These are phyloP conservation scores for Cheirogaleus medius DNA, from an alignment of 2,113 vertebrate genomes.

Conservation along the genomic window DNA sequence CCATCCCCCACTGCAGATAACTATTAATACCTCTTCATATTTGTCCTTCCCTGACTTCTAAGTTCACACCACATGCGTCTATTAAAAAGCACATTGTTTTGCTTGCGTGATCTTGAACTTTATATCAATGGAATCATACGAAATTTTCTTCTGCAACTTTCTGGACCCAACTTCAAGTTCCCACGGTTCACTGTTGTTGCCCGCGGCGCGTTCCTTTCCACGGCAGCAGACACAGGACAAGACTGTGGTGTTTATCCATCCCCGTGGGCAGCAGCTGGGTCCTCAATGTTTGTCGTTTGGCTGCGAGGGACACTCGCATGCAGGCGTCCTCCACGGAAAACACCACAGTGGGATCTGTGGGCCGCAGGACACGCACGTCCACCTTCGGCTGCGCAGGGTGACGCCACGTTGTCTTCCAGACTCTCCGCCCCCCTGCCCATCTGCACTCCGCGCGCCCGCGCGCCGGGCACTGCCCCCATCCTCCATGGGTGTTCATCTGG, in stretches of 20 bases:
- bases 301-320: fast-evolving
- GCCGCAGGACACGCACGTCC: fast-evolving
- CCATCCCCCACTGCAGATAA: neutral
- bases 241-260: fast-evolving
- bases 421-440: neutral
- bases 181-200: fast-evolving
- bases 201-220: fast-evolving
- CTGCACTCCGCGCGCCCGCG: fast-evolving
- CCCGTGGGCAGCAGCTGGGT: fast-evolving
- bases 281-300: neutral
- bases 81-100: neutral
- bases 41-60: neutral
- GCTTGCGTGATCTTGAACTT: neutral
- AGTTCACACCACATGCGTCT: neutral
- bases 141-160: neutral
- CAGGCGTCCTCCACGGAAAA: fast-evolving
- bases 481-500: fast-evolving
- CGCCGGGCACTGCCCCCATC: fast-evolving
- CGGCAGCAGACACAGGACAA: fast-evolving
- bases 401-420: neutral
- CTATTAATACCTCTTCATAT: neutral
- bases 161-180: fast-evolving
- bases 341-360: fast-evolving
- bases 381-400: neutral
- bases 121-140: neutral